Base-by-base conservation (phyloP, 1,140 invertebrate species). In the Scaptomyza hsui region DNA sequence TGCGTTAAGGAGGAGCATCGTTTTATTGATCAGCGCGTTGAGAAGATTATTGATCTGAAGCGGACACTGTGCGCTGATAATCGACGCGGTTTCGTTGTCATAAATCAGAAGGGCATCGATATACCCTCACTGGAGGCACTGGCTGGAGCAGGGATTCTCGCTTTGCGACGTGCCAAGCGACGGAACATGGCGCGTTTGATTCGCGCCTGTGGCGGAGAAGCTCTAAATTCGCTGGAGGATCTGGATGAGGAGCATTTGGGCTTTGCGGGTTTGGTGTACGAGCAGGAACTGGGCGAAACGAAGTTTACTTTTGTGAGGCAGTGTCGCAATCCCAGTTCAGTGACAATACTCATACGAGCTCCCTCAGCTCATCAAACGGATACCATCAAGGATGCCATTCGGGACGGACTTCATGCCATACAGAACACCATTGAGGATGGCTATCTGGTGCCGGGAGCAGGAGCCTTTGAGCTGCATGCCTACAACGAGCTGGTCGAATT, bases 91-190 rank as follows among this genome's bases (percentile, higher is more conserved):
- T 99, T 99, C 92, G 97, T 99, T 12, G 94, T 99, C 1, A 98
- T 99, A 88, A 99, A 99, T 92, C 98, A 99, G 91, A 99, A 99
- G 92, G 98, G 99, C 47, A 99, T 99, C 90, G 99, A 99, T 92
- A 98, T 99, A 3, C 94, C 97, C 83, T 98, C 98, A 15, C 92
- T 99, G 48, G 98, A 99, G 91, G 94, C 98, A 92, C 92, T 99
- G 16, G 98, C 98, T 0, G 97, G 97, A 75, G 97, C 98, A 92
- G 97, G 95, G 47, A 99, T 99, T 79, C 94, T 99, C 45, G 98
- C 95, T 16, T 92, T 99, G 13, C 95, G 99, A 68, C 93, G 99
- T 75, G 98, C 99, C n/a, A 99, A 99, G 92, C 94, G 98, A 29
- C 95, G 98, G 62, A 99, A 99, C 90, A 99, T 99, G 99, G 99